Conservation (phyloP, 1,140 invertebrate species). For the Heterodera schachtii region DNA sequence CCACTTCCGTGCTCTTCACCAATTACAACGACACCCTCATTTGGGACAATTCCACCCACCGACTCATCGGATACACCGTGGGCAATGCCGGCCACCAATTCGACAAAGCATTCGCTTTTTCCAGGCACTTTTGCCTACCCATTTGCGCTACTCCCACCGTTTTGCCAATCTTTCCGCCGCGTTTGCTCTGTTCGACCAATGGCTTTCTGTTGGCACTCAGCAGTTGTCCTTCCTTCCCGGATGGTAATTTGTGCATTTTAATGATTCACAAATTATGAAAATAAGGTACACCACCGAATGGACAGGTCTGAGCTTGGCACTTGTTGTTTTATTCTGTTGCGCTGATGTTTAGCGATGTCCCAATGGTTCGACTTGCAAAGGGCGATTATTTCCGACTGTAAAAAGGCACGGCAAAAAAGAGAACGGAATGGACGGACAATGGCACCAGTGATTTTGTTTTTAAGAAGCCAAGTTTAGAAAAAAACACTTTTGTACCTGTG, state of each 20-base stretch:
- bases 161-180: conserved; percentile 60
- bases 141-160: conserved; percentile 62
- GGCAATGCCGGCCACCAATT: neutral
- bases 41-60: conserved; percentile 33
- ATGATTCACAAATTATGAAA: conserved; percentile 2
- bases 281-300: conserved; percentile 64
- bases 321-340: neutral
- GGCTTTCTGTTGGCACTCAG: neutral
- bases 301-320: conserved; percentile 19
- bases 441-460: too few species aligned
- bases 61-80: conserved; percentile 62
- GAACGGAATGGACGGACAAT: too few species aligned
- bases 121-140: conserved; percentile 40
- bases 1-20: conserved; percentile 56
- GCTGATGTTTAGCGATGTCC: conserved; percentile 51
- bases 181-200: conserved; percentile 34
- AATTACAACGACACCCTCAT: conserved; percentile 64
- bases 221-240: conserved; percentile 7
- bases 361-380: conserved; percentile 64
- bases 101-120: neutral
- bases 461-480: too few species aligned
- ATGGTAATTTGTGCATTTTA: neutral
- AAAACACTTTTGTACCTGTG: too few species aligned
- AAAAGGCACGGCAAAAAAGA: conserved; percentile 26
- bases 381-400: conserved; percentile 57